These are phyloP conservation scores for Shinisaurus crocodilurus DNA, from an alignment of 2,113 vertebrate species.

Conservation along the genomic window DNA sequence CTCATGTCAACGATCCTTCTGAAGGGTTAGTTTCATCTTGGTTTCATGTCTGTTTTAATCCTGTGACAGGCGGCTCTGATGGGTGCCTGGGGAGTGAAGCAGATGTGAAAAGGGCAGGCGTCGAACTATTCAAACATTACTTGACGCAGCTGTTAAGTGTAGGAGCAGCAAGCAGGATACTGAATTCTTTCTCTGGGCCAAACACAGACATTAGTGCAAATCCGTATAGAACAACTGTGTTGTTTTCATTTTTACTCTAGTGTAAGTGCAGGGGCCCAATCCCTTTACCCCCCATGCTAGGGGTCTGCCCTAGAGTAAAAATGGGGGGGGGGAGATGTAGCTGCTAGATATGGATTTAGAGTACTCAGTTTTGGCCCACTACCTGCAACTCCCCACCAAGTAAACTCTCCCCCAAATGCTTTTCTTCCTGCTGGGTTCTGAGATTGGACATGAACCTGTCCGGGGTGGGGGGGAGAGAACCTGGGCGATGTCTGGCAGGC, in stretches of 20 bases:
- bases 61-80: neutral
- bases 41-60: neutral
- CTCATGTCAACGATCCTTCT: neutral
- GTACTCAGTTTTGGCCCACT: neutral
- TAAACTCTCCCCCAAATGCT: neutral
- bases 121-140: neutral
- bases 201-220: no score
- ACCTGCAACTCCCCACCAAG: no score
- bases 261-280: no score
- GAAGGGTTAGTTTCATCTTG: neutral
- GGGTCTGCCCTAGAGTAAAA: no score
- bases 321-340: no score
- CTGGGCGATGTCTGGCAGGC: neutral
- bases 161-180: neutral
- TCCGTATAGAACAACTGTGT: no score
- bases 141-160: neutral
- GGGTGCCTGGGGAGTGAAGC: neutral
- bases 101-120: neutral
- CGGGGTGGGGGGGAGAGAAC: neutral
- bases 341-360: no score
- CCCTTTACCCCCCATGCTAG: no score
- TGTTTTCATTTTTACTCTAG: no score
- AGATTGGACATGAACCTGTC: neutral
- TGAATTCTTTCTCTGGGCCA: neutral
- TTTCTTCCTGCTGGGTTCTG: neutral